These are phyloP conservation scores for Drosophila antonietae DNA, from an alignment of 2,888 invertebrate genomes.

Conservation along the genomic window DNA sequence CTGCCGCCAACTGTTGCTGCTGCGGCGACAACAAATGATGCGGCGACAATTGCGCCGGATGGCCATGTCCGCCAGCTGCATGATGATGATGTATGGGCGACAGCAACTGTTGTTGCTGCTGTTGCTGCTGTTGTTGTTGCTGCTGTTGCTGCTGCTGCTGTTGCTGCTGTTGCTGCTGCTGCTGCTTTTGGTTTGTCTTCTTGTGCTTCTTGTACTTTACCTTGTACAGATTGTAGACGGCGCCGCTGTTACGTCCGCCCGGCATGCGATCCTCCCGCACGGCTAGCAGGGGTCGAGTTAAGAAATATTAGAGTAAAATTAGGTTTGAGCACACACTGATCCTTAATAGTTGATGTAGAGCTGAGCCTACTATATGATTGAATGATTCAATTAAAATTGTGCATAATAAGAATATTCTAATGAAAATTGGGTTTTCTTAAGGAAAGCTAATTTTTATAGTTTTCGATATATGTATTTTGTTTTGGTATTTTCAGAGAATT, in stretches of 20 bases:
- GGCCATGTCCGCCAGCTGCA: slow-evolving; percentile 81
- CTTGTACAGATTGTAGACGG: slow-evolving; percentile 99
- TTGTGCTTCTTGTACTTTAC: slow-evolving; percentile 99
- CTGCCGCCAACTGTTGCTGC: slow-evolving; percentile 81
- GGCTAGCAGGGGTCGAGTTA: slow-evolving; percentile 86
- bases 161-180: slow-evolving; percentile 85
- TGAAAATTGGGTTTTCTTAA: neutral
- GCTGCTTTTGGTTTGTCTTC: slow-evolving; percentile 89
- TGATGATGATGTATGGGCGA: slow-evolving; percentile 82
- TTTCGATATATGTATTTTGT: too few relatives aligned
- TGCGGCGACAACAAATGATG: slow-evolving; percentile 79
- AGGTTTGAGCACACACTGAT: slow-evolving; percentile 5
- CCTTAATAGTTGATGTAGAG: neutral
- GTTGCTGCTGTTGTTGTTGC: slow-evolving; percentile 85
- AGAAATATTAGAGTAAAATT: slow-evolving; percentile 2
- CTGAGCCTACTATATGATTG: neutral
- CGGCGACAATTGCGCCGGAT: slow-evolving; percentile 81
- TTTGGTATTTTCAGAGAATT: too few relatives aligned
- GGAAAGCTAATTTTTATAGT: neutral
- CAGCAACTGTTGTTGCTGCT: slow-evolving; percentile 84
- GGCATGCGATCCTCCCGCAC: slow-evolving; percentile 99
- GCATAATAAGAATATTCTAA: neutral
- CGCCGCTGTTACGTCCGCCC: slow-evolving; percentile 99
- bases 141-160: slow-evolving; percentile 86
- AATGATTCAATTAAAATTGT: neutral